These are phyloP conservation scores for Drosophila takahashii DNA, from an alignment of 1,140 invertebrate species.

Conservation along the genomic window DNA sequence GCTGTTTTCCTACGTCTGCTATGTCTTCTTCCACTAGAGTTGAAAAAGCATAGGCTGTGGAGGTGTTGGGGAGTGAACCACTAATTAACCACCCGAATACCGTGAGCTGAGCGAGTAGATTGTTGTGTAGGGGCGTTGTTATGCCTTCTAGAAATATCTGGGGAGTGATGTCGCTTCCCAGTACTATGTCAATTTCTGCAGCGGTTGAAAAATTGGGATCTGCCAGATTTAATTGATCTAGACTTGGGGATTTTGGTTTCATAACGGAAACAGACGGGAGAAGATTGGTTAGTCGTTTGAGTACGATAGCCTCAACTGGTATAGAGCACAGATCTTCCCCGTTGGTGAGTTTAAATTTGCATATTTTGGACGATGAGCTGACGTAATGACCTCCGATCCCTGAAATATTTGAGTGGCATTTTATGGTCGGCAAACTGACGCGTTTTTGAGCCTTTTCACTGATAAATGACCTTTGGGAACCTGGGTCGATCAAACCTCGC, in stretches of 20 bases:
- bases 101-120: background rate
- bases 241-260: too few species aligned
- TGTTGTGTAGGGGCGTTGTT: background rate
- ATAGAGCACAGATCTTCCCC: too few species aligned
- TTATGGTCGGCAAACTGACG: background rate
- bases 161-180: background rate
- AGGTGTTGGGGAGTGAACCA: background rate
- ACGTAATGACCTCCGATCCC: too few species aligned
- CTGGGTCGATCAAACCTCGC: too few species aligned
- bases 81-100: background rate
- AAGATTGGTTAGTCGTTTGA: background rate
- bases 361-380: too few species aligned
- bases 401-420: background rate
- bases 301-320: background rate
- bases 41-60: too few species aligned
- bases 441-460: too few species aligned
- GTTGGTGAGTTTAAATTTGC: too few species aligned
- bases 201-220: background rate
- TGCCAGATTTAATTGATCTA: too few species aligned
- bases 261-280: background rate
- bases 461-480: too few species aligned
- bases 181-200: background rate
- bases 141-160: background rate
- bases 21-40: too few species aligned
- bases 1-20: too few species aligned